Conservation (phyloP, 2,797 vertebrate species). For the Florisuga fusca region DNA sequence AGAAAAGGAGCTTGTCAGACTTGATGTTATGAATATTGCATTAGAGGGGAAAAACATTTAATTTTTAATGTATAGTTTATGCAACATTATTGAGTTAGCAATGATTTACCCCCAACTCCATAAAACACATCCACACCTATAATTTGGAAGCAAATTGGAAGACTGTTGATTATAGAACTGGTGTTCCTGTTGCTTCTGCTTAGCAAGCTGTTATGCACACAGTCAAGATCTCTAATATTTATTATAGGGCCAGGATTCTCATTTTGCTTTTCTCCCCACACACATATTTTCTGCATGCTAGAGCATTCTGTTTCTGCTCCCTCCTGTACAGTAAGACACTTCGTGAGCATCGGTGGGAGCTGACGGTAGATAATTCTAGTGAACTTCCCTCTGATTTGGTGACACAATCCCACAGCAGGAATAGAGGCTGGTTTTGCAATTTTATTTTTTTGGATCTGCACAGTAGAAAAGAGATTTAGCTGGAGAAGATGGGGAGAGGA, state of each 20-base stretch:
- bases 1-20: not conserved
- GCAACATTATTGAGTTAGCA: slow-evolving; percentile 11
- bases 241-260: not conserved
- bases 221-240: not conserved
- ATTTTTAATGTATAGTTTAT: slow-evolving; percentile 35
- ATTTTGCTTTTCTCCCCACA: not conserved
- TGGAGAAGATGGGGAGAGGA: not conserved
- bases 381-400: not conserved
- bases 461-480: not conserved
- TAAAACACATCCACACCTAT: not conserved
- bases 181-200: slow-evolving; percentile 30
- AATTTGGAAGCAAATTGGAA: slow-evolving; percentile 5
- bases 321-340: not conserved
- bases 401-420: not conserved
- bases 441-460: not conserved
- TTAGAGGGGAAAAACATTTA: not conserved
- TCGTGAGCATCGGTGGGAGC: not conserved
- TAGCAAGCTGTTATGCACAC: not conserved
- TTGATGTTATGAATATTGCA: not conserved
- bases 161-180: not conserved
- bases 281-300: not conserved
- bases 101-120: not conserved
- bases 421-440: not conserved
- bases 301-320: not conserved
- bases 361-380: not conserved